Evolutionary conservation across 2,888 invertebrate genomes (phyloP), one percentile per base, ranked within the genome.

Genomic region (Camptogramma bilineatum): DNA sequence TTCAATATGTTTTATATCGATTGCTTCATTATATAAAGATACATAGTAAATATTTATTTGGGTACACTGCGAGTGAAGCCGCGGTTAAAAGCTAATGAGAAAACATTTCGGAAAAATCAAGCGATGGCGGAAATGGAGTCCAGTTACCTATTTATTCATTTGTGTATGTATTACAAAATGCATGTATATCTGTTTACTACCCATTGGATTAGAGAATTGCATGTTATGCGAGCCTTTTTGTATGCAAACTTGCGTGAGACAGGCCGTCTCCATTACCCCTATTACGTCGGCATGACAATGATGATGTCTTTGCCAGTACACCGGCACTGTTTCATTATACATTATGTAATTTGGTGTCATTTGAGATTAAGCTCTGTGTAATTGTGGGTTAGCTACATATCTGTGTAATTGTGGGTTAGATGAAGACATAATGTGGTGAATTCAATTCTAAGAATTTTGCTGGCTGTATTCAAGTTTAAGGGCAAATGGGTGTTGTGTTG

Each of bases 221-320:
- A 53, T 31, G 62, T 58, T 57, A 65, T 57, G 52, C 66, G 50
- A 71, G 69, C 68, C 28, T 73, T 73, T 75, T 69, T 75, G 72
- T 73, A 70, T 71, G 63, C 72, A 66, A 57, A 66, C 54, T 65
- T 61, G 54, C 71, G 72, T 66, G 72, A 70, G 68, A 75, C 70
- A 72, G 67, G 60, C 60, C 47, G 51, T 64, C 59, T 47, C 54
- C 39, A 50, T 54, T 59, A 54, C 48, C 58, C 50, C 55, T 61
- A 66, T 68, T 68, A 66, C 66, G 68, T 64, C 21, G 60, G 55
- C 52, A 61, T 64, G 72, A 67, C 71, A 73, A 69, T 70, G 70
- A 58, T 47, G 56, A 52, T 52, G 59, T 39, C 56, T 56, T 64
- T 64, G 71, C 66, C 64, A 62, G 51, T 52, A 62, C 67, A 64